Percentiles rank a stretch among this genome's conserved stretches.
These are phyloP conservation scores for Rhagonycha lutea DNA, from an alignment of 2,888 invertebrate species.

Conservation along the genomic window DNA sequence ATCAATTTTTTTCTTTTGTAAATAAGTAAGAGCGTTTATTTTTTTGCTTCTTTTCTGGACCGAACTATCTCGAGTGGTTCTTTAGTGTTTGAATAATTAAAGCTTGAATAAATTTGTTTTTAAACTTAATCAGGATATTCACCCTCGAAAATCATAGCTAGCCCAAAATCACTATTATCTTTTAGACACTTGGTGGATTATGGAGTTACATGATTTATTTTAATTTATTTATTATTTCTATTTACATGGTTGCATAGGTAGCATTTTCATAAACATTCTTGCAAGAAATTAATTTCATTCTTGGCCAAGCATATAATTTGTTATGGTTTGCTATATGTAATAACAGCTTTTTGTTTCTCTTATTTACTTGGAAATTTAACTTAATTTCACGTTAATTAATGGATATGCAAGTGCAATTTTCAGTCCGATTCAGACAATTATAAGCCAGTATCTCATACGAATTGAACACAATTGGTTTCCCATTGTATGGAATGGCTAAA, in stretches of 20 bases:
- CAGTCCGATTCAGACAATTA: neutral
- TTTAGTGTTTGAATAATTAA: too few species aligned
- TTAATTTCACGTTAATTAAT: neutral
- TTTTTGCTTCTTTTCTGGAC: neutral
- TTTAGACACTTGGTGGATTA: too few species aligned
- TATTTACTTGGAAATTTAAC: neutral
- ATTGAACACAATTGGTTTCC: neutral
- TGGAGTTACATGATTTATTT: too few species aligned
- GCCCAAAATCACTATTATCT: too few species aligned
- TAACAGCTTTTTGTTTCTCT: neutral
- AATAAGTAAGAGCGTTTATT: neutral
- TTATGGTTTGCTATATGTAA: neutral
- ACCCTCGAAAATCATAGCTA: neutral
- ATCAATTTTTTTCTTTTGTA: neutral
- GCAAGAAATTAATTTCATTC: neutral
- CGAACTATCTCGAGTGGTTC: neutral
- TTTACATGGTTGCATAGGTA: neutral
- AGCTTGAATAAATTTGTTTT: neutral
- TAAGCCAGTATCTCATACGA: neutral
- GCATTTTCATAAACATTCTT: neutral
- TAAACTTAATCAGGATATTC: neutral
- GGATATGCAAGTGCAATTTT: neutral
- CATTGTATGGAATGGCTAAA: neutral
- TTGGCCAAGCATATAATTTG: neutral
- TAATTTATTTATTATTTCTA: neutral